These are phyloP conservation scores for Echiichthys vipera DNA, from an alignment of 2,797 vertebrate genomes.

Conservation along the genomic window DNA sequence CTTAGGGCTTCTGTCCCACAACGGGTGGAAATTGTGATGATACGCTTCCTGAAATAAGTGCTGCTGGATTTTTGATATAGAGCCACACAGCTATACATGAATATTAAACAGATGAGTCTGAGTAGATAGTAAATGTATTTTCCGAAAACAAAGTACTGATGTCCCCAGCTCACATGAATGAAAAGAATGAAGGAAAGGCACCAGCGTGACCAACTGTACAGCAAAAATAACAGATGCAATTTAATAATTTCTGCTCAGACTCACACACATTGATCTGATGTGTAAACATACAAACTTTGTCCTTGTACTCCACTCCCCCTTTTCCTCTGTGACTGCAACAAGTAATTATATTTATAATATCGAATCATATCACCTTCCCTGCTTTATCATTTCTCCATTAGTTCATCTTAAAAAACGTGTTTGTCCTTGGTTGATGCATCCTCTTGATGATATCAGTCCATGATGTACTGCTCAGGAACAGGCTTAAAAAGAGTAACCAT, in stretches of 20 bases:
- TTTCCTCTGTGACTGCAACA: not conserved
- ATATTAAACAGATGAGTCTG: constrained; percentile 33
- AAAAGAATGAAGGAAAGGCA: too few relatives aligned
- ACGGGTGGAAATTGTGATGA: not conserved
- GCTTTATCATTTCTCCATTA: constrained; percentile 2
- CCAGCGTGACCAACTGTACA: constrained; percentile 12
- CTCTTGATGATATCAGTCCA: constrained; percentile 14
- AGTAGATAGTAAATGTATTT: constrained; percentile 34
- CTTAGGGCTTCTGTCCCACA: not conserved
- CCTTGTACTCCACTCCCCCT: not conserved
- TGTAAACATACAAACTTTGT: not conserved
- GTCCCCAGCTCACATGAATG: constrained; percentile 15
- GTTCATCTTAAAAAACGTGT: not conserved
- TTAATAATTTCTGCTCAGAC: constrained; percentile 26
- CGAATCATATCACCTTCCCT: constrained; percentile 5
- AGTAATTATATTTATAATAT: constrained; percentile 22
- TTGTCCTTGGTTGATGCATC: constrained; percentile 19
- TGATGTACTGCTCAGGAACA: not conserved
- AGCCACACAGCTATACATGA: constrained; percentile 4
- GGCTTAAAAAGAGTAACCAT: constrained; percentile 17
- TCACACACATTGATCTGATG: not conserved
- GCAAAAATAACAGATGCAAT: constrained; percentile 33
- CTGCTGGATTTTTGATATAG: constrained; percentile 11
- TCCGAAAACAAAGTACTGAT: constrained; percentile 31
- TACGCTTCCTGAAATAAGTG: not conserved